phyloP scores from a whole-genome alignment of 1,140 invertebrate species.

The Cardiocondyla obscurior region DNA sequence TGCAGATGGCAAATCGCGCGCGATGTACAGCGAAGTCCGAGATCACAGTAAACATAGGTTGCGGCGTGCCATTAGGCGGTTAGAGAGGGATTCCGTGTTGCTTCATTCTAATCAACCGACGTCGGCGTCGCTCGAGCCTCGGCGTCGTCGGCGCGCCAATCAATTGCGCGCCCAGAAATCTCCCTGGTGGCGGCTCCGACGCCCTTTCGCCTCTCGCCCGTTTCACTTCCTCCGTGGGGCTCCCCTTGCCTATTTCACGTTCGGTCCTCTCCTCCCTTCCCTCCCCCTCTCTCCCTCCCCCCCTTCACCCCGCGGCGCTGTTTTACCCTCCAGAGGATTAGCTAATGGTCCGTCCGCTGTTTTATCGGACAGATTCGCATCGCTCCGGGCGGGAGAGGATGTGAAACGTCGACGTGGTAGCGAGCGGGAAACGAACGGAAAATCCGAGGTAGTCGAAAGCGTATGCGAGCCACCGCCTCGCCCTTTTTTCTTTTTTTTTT shows the following conservation, averaged over 20 bases:
- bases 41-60: conserved; percentile 83
- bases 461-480: not conserved
- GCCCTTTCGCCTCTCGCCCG: conserved; percentile 59
- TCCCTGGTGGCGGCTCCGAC: conserved; percentile 65
- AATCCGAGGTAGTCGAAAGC: conserved; percentile 57
- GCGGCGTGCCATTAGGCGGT: conserved; percentile 82
- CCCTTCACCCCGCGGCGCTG: conserved; percentile 67
- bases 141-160: conserved; percentile 78
- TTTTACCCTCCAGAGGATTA: conserved; percentile 80
- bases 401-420: conserved; percentile 56
- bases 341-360: conserved; percentile 81
- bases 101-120: conserved; percentile 83
- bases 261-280: conserved; percentile 51
- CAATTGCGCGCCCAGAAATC: conserved; percentile 81
- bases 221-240: conserved; percentile 25
- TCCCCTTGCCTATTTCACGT: no score
- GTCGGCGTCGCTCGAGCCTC: conserved; percentile 65
- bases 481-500: conserved; percentile 48
- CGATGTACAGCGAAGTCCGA: conserved; percentile 80
- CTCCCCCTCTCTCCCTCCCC: conserved; percentile 23
- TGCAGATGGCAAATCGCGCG: conserved; percentile 81
- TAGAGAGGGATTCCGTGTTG: conserved; percentile 83
- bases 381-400: conserved; percentile 66
- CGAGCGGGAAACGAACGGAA: conserved; percentile 56
- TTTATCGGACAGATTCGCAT: conserved; percentile 82